These are phyloP conservation scores for Nephila pilipes DNA, from an alignment of 1,140 invertebrate species.

Conservation along the genomic window DNA sequence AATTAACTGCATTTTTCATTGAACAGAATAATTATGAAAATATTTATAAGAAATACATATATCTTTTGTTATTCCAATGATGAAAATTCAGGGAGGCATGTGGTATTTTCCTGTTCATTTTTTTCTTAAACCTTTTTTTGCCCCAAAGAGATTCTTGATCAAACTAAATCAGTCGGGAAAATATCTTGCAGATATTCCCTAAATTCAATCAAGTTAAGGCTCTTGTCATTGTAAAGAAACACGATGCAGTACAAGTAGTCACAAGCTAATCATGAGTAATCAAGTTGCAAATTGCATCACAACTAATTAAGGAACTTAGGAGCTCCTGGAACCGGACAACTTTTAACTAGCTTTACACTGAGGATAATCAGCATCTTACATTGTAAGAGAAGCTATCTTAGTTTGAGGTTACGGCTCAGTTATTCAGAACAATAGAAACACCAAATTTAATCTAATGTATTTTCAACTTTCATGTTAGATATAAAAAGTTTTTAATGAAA, in stretches of 20 bases:
- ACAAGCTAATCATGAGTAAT: slow-evolving; percentile 38
- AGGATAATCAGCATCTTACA: background rate
- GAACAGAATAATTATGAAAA: no score
- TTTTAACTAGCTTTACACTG: slow-evolving; percentile 19
- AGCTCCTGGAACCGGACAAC: background rate
- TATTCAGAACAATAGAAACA: no score
- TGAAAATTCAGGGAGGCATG: no score
- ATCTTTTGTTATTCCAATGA: no score
- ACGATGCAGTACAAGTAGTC: background rate
- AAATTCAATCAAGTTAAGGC: slow-evolving; percentile 21
- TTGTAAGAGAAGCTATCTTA: background rate
- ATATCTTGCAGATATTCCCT: background rate
- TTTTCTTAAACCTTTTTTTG: background rate
- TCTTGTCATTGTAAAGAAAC: slow-evolving; percentile 26
- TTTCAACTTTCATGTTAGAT: background rate
- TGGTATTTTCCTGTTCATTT: background rate
- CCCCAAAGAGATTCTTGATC: background rate
- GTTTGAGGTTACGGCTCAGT: background rate
- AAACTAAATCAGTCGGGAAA: background rate
- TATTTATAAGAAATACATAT: no score
- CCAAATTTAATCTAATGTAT: slow-evolving; percentile 7
- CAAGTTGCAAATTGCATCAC: slow-evolving; percentile 40
- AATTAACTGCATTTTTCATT: no score
- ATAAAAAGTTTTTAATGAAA: no score
- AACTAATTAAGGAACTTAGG: slow-evolving; percentile 40